Conservation (phyloP, 2,888 invertebrate genomes). For the Orthonevra nobilis region DNA sequence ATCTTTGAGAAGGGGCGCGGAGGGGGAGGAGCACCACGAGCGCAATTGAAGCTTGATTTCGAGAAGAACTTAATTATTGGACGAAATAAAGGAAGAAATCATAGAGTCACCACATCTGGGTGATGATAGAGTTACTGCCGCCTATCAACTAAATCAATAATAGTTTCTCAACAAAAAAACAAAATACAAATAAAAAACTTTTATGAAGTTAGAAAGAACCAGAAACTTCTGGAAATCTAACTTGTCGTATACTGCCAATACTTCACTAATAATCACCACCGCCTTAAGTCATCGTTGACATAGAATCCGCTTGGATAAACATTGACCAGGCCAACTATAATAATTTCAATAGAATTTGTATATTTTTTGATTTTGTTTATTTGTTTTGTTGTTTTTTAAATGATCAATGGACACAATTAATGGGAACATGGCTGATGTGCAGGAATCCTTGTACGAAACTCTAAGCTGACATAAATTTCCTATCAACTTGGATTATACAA, state of each 20-base stretch:
- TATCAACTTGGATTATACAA: constrained; percentile 37
- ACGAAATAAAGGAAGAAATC: too few relatives aligned
- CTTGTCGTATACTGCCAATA: too few relatives aligned
- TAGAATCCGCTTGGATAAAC: constrained; percentile 4
- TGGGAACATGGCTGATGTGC: constrained; percentile 37
- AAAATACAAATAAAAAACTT: too few relatives aligned
- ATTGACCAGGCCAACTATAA: background rate
- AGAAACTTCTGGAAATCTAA: too few relatives aligned
- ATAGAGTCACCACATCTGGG: constrained; percentile 48
- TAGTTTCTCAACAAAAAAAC: too few relatives aligned
- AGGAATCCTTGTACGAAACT: constrained; percentile 31
- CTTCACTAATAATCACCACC: too few relatives aligned
- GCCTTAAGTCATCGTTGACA: too few relatives aligned
- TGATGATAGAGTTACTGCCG: constrained; percentile 60
- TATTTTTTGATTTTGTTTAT: too few relatives aligned
- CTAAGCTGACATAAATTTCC: constrained; percentile 54
- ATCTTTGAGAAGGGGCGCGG: constrained; percentile 77
- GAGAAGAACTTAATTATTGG: too few relatives aligned
- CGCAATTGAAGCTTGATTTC: constrained; percentile 13
- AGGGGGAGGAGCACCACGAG: constrained; percentile 75
- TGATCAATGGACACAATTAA: constrained; percentile 27
- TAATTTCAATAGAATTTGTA: too few relatives aligned
- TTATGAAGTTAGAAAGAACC: too few relatives aligned
- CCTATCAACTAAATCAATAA: too few relatives aligned
- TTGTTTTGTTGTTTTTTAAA: background rate